Base-by-base conservation (phyloP, 2,113 vertebrate species). In the Pseudorectes ferrugineus region DNA sequence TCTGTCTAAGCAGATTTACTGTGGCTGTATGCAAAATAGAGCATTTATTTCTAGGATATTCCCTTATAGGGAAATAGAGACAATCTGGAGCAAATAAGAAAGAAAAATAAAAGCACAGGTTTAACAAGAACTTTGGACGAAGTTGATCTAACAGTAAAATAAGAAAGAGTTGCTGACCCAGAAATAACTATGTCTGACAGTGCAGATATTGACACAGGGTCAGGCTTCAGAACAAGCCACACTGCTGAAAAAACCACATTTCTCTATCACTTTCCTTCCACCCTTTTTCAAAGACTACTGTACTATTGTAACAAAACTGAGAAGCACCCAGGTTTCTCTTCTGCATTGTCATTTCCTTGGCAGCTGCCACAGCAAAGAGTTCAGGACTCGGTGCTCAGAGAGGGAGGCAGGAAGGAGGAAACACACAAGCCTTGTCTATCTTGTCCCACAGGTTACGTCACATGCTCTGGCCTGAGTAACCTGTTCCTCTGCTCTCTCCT, bases 351-450 rank as follows among this genome's bases (percentile, higher is more conserved):
- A 25, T 54, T 72, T 80, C 31, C 40, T 24, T 15, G 18, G 40
- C 51, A 84, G 48, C 9, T 84, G 19, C 48, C 49, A 4, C 0
- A 2, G 10, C 0, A 1, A 71, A 29, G 22, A 21, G 12, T 5
- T 4, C 48, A 62, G 28, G 22, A 33, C 31, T n/a, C 0, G 0
- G 20, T 19, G 15, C 12, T 75, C 21, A 38, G 35, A 18, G 3
- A 59, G 15, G 25, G 21, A 62, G 14, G 12, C 43, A 80, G 33
- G 51, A 79, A 33, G 21, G 5, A n/a, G 21, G 20, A 65, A 75
- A 31, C 11, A 55, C 4, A 36, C 3, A 21, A 19, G 2, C 6
- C 31, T 79, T 66, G 16, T 21, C 35, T 49, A 28, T 46, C 13
- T 57, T 67, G 40, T 67, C 26, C 17, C 33, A 42, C 5, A n/a